phyloP scores from a whole-genome alignment of 2,113 vertebrate species.

The Grammomys surdaster region DNA sequence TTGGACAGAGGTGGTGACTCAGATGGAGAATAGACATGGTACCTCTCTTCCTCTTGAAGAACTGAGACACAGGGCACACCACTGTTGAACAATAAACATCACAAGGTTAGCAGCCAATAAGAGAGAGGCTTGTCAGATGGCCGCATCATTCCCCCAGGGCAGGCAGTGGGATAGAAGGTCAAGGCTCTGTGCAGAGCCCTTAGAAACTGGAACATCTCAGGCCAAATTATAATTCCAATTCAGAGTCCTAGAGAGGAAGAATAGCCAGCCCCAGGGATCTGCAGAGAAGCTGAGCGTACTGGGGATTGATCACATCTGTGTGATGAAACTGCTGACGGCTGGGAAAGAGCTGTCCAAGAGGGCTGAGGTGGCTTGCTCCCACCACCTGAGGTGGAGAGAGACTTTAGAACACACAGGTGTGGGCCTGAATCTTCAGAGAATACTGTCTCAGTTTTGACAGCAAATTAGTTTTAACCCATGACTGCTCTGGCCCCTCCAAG shows the following conservation, averaged over 20 bases:
- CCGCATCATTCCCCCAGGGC: not conserved
- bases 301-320: rapidly evolving
- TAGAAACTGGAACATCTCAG: not conserved
- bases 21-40: not conserved
- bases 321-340: not conserved
- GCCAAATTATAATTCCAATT: not conserved
- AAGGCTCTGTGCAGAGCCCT: not conserved
- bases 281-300: not conserved
- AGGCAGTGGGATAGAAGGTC: not conserved
- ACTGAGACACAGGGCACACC: not conserved
- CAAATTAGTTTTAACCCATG: not conserved
- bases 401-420: not conserved
- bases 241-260: not conserved
- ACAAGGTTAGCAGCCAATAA: not conserved
- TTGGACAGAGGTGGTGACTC: not conserved
- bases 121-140: not conserved
- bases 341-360: not conserved
- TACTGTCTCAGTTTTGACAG: not conserved
- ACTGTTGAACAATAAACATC: not conserved
- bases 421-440: not conserved
- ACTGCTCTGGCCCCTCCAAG: not conserved
- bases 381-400: not conserved
- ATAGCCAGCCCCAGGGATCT: not conserved
- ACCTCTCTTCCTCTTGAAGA: not conserved
- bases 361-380: not conserved